phyloP scores from a whole-genome alignment of 1,140 invertebrate genomes.

The Idris sp. region DNA sequence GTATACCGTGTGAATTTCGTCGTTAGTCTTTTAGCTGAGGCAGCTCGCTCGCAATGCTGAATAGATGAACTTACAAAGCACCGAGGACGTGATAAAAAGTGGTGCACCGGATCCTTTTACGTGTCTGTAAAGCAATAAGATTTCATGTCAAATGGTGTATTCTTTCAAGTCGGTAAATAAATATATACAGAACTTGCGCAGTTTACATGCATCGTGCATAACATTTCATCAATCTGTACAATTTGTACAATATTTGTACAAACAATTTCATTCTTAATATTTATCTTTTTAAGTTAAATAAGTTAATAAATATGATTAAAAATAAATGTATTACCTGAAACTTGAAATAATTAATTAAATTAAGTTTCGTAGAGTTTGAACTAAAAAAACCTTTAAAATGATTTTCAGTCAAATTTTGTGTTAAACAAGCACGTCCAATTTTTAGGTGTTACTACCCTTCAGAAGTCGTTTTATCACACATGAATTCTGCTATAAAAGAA shows the following conservation, averaged over 20 bases:
- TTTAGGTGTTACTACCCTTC: constrained; percentile 26
- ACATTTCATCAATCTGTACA: too few relatives aligned
- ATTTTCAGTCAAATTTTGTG: background rate
- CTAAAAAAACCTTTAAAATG: too few relatives aligned
- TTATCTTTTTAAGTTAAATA: too few relatives aligned
- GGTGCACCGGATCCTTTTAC: constrained; percentile 52
- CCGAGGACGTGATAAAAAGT: constrained; percentile 59
- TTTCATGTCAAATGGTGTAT: constrained; percentile 58
- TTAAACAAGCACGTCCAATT: constrained; percentile 15
- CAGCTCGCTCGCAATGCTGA: constrained; percentile 28
- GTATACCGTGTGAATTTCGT: constrained; percentile 54
- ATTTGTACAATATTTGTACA: too few relatives aligned
- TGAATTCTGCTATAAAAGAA: constrained; percentile 31
- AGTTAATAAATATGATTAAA: too few relatives aligned
- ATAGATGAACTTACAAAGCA: constrained; percentile 61
- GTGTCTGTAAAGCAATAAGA: constrained; percentile 54
- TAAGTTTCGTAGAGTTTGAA: too few relatives aligned
- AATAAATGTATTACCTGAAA: too few relatives aligned
- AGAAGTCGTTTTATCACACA: constrained; percentile 26
- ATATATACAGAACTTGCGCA: constrained; percentile 51
- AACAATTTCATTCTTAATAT: too few relatives aligned
- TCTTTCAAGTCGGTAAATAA: constrained; percentile 50
- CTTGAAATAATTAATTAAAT: too few relatives aligned
- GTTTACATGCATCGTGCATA: too few relatives aligned
- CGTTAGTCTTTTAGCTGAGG: constrained; percentile 45